A percentile compares a stretch with the other conserved stretches of the same genome.
These are phyloP conservation scores for Ceryle rudis DNA, from an alignment of 2,797 vertebrate species.

Conservation along the genomic window DNA sequence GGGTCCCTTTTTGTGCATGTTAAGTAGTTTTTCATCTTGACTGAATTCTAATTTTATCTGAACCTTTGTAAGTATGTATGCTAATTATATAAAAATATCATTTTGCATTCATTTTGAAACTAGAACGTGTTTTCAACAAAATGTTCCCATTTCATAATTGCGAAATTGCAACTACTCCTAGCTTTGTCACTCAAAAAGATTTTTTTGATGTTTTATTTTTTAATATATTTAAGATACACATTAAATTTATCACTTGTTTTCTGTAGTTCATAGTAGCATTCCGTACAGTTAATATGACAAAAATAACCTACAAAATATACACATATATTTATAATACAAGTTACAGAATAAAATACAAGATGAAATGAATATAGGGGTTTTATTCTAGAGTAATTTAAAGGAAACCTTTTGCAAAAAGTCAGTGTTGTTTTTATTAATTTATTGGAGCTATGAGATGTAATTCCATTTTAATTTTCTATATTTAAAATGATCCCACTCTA, in stretches of 20 bases:
- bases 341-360: neutral
- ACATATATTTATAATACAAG: neutral
- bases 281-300: neutral
- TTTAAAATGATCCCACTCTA: neutral
- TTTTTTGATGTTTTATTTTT: neutral
- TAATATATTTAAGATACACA: neutral
- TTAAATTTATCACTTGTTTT: neutral
- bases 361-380: neutral
- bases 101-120: conserved; percentile 24
- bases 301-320: neutral
- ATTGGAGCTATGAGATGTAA: neutral
- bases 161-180: neutral
- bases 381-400: neutral
- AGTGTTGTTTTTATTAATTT: neutral
- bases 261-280: neutral
- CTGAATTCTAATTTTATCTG: conserved; percentile 48
- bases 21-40: conserved; percentile 17
- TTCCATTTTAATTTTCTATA: neutral
- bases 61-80: conserved; percentile 19
- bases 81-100: neutral
- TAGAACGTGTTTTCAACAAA: conserved; percentile 11
- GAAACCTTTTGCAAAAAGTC: neutral
- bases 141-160: neutral
- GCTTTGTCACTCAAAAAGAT: neutral
- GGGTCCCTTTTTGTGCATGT: neutral